Base-by-base conservation (phyloP, 1,140 invertebrate genomes). In the Zaprionus vittiger region DNA sequence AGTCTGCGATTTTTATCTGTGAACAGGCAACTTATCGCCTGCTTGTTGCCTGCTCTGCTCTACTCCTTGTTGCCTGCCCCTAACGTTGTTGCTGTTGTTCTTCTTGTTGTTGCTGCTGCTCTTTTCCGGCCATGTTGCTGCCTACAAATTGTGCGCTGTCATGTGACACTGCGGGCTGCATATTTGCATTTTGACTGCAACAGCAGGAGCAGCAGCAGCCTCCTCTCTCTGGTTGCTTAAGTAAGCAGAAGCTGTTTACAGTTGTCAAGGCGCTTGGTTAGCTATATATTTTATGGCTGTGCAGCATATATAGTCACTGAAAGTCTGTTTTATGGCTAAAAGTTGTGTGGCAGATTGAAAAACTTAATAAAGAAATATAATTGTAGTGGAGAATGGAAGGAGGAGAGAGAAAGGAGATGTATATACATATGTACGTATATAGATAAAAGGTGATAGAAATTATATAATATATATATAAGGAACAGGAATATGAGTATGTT, bases 1-100 rank as follows among this genome's bases (percentile, higher is more conserved):
- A 74, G 84, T 89, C 84, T 89, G 85, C 79, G 85, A 89, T 89
- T 90, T 72, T 89, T 73, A 89, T 90, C 84, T 90, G 22, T 12
- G 17, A 66, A 31, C 66, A 55, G 67, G 60, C 77, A 76, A 83
- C 77, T 76, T 76, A 72, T 78, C 71, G 64, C 71, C 47, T 52
- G 38, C 47, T 26, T 78, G 52, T 57, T 64, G 37, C 34, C 26
- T 47, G 15, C 41, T 22, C 38, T 41, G 34, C 62, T 11, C 41
- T n/a, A 28, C 28, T 11, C n/a, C 38, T 49, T 28, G 55, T 49
- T 55, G 63, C 38, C 41, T 67, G 72, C 52, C 15, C 37, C 59
- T 7, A 54, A 54, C 57, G 38, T 41, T 59, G 28, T 73, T 69
- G 55, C 49, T 60, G 56, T 60, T 66, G 56, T 38, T 17, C 22